Evolutionary conservation across 2,888 invertebrate species (phyloP), one percentile per base, ranked within the genome.

Genomic region (Metalampra italica): DNA sequence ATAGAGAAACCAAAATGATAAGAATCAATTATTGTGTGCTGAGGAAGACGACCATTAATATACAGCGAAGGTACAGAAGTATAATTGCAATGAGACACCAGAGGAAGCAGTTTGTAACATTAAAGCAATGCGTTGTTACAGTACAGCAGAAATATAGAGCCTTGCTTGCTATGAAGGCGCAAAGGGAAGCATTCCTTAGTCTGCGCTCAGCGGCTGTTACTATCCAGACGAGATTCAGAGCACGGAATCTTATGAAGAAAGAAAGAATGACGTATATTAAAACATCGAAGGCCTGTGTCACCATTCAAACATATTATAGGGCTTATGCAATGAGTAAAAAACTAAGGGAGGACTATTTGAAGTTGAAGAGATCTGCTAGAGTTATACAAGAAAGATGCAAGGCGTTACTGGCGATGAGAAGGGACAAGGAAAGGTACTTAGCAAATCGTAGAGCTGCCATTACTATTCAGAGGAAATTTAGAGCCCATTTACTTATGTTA

Each of bases 31-130:
- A 84, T 59, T 51, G 77, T 9, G 54, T 68, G 34, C 60, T 88
- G 42, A 90, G 72, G 59, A 62, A 66, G n/a, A 75, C 85, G 0
- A 65, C 72, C 4, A 55, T 81, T 11, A 56, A 62, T 30, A 61
- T 92, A 45, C 92, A 92, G 59, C 74, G 60, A 45, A 65, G 59
- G 44, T 91, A 82, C 51, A 73, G 77, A 52, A 71, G 69, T 46
- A 54, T 76, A 44, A 45, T 61, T 54, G 62, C 59, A 7, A 90
- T 71, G 89, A 82, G 74, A 64, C 46, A 50, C 34, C 66, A 80
- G 32, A 75, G 78, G 50, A 60, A 69, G 37, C 57, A 68, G 22
- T 91, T 75, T 56, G 54, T 84, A 5, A 62, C 63, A 29, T 53
- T 75, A 11, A 86, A 69, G 61, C 55, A 60, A 5, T 60, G 76